Evolutionary conservation across 2,113 vertebrate species (phyloP), one percentile per base, ranked within the genome.

Genomic region (Theristicus caerulescens): DNA sequence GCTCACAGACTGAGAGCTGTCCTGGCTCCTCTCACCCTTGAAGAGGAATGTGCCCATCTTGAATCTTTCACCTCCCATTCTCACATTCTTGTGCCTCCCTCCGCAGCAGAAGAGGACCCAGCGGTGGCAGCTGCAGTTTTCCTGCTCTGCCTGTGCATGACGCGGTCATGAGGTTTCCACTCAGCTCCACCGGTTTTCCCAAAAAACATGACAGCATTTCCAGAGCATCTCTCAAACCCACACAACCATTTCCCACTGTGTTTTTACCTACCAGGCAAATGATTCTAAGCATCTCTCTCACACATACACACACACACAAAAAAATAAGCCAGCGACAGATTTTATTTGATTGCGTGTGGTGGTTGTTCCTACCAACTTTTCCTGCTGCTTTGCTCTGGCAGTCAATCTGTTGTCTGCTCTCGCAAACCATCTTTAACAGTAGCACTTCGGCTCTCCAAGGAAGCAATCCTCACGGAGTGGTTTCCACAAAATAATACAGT

Each of bases 1-100:
- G 0, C 1, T 2, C 2, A 1, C 36, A 80, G 59, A 34, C 61
- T 47, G 13, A 36, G 12, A 40, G 51, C 9, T 6, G 72, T 32
- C 55, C 42, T 29, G 54, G 21, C 29, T 80, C 36, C 49, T 58
- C n/a, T 69, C 36, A 57, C 6, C 54, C 67, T 24, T n/a, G 1
- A 2, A 13, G 8, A 86, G 54, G 10, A 77, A 55, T 7, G 7
- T 27, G 29, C 26, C 42, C 32, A 25, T 40, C 76, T 13, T 69
- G 6, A 74, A 47, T 34, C 16, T 82, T 70, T 49, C 42, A 34
- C 34, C 38, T 86, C 70, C 42, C 3, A 0, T 31, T 52, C 52
- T 82, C 9, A 0, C 20, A 40, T 34, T 25, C n/a, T 8, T 22
- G 3, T 18, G 22, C 47, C 25, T 81, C 34, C 17, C 14, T 61